A percentile compares a stretch with the other conserved stretches of the same genome.
These are phyloP conservation scores for Entomobrya multifasciata DNA, from an alignment of 2,888 invertebrate genomes.

Conservation along the genomic window DNA sequence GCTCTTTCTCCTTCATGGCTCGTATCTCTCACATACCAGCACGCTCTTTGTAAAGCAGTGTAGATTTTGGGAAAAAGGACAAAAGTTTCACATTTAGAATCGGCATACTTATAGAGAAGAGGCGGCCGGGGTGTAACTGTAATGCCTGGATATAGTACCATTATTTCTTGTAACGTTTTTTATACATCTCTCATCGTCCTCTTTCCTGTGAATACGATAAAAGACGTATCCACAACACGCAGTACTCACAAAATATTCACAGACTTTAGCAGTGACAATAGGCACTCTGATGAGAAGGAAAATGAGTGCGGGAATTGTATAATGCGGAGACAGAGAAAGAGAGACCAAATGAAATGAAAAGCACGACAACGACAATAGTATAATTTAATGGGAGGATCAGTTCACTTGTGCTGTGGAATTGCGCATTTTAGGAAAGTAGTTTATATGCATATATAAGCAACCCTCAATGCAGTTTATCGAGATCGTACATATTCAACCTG, in stretches of 20 bases:
- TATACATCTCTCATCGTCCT: slow-evolving; percentile 25
- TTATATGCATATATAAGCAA: slow-evolving; percentile 4
- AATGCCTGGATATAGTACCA: slow-evolving; percentile 39
- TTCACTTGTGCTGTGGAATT: slow-evolving; percentile 48
- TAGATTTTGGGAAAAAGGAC: neutral
- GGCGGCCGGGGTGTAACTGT: slow-evolving; percentile 17
- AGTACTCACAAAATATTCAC: slow-evolving; percentile 1
- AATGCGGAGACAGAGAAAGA: neutral
- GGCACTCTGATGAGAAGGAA: slow-evolving; percentile 57
- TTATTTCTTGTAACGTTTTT: slow-evolving; percentile 28
- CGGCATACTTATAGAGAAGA: neutral
- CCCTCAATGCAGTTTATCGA: slow-evolving; percentile 21
- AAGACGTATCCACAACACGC: neutral
- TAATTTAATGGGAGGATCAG: slow-evolving; percentile 56
- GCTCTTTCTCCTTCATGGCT: neutral
- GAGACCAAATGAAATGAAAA: slow-evolving; percentile 54
- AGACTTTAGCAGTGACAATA: slow-evolving; percentile 38
- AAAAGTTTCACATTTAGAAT: neutral
- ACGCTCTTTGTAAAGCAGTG: neutral
- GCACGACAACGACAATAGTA: slow-evolving; percentile 53
- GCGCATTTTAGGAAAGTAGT: slow-evolving; percentile 1
- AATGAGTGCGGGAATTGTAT: slow-evolving; percentile 33
- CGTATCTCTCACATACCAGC: slow-evolving; percentile 2
- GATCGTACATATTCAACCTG: neutral
- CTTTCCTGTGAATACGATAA: neutral